These are phyloP conservation scores for Catocala fraxini DNA, from an alignment of 2,888 invertebrate species.

Conservation along the genomic window DNA sequence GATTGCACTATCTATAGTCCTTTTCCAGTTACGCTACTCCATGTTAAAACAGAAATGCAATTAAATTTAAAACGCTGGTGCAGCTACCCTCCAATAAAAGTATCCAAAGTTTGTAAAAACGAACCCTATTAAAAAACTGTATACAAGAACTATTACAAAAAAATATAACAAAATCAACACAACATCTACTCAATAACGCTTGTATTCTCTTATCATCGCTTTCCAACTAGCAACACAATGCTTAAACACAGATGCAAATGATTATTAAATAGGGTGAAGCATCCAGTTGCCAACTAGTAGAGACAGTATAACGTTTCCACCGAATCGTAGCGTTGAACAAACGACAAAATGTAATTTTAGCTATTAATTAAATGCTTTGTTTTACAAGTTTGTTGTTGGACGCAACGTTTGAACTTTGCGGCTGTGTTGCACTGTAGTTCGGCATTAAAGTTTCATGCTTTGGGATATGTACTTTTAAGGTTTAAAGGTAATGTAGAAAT, in stretches of 20 bases:
- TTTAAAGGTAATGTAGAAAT: no score
- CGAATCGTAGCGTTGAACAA: slow-evolving; percentile 25
- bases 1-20: no score
- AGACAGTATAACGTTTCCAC: slow-evolving; percentile 23
- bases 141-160: no score
- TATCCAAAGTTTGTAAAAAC: no score
- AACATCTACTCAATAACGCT: no score
- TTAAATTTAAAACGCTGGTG: no score
- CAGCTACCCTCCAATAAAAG: no score
- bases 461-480: no score
- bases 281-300: slow-evolving; percentile 15
- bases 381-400: slow-evolving; percentile 26
- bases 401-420: slow-evolving; percentile 26
- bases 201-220: neutral
- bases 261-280: slow-evolving; percentile 10
- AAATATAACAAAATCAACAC: no score
- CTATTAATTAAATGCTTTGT: slow-evolving; percentile 42
- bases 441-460: neutral
- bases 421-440: slow-evolving; percentile 3
- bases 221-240: slow-evolving; percentile 11
- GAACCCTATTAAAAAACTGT: no score
- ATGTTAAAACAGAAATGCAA: no score
- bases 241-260: slow-evolving; percentile 14
- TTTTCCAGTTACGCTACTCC: no score
- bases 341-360: slow-evolving; percentile 36